phyloP scores from a whole-genome alignment of 2,888 invertebrate species.

The Drosophila cyrtoloma region DNA sequence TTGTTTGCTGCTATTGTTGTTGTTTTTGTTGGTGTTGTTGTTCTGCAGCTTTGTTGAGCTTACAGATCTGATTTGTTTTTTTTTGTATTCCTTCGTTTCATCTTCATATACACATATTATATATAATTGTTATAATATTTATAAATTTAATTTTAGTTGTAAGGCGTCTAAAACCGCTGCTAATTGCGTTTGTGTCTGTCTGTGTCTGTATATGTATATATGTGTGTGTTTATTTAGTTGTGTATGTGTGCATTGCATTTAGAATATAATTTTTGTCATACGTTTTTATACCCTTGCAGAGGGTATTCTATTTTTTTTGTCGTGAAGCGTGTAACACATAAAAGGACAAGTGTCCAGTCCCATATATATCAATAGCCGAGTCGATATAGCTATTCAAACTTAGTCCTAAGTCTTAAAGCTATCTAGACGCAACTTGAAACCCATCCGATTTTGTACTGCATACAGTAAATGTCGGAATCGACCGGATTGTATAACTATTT shows the following conservation, averaged over 20 bases:
- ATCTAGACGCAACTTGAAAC: background rate
- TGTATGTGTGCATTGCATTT: slow-evolving; percentile 61
- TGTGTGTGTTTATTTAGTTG: slow-evolving; percentile 18
- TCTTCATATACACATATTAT: slow-evolving; percentile 40
- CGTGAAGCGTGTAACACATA: background rate
- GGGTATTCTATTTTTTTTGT: background rate
- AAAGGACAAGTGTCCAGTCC: background rate
- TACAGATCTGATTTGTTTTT: slow-evolving; percentile 20
- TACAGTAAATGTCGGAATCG: background rate
- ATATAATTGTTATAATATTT: slow-evolving; percentile 30
- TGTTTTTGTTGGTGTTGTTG: slow-evolving; percentile 27
- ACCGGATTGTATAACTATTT: background rate
- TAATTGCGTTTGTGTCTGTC: slow-evolving; percentile 58
- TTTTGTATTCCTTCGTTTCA: slow-evolving; percentile 19
- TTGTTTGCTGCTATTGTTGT: slow-evolving; percentile 40
- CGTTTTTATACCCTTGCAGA: slow-evolving; percentile 5
- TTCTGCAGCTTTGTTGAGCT: slow-evolving; percentile 33
- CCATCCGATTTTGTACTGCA: slow-evolving; percentile 1
- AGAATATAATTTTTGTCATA: slow-evolving; percentile 45
- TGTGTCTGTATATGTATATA: slow-evolving; percentile 14
- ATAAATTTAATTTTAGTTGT: slow-evolving; percentile 59
- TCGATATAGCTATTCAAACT: background rate
- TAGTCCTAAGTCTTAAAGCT: background rate
- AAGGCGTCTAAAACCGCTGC: slow-evolving; percentile 76
- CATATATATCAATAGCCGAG: background rate